A percentile compares a stretch with the other conserved stretches of the same genome.
Conservation (phyloP, 2,797 vertebrate species). For the Kryptolebias ocellatus region DNA sequence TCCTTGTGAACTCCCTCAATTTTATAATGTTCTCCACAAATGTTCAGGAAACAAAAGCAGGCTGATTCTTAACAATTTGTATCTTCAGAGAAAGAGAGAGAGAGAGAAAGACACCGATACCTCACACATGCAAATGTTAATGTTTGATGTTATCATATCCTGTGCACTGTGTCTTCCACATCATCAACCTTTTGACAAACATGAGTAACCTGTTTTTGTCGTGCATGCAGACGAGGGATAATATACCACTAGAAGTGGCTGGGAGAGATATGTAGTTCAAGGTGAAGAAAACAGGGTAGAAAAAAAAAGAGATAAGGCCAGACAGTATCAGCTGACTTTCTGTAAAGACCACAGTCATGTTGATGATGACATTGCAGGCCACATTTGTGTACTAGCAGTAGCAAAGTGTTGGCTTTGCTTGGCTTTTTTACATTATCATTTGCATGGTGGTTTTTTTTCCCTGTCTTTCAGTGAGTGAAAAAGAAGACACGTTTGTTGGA, state of each 20-base stretch:
- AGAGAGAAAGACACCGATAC: no score
- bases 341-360: slow-evolving; percentile 16
- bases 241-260: neutral
- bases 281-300: neutral
- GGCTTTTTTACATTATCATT: neutral
- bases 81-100: neutral
- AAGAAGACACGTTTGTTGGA: slow-evolving; percentile 40
- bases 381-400: neutral
- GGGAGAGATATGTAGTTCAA: neutral
- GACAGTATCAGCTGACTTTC: slow-evolving; percentile 38
- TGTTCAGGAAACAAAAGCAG: neutral
- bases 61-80: neutral
- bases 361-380: neutral
- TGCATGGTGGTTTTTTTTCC: neutral
- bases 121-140: neutral
- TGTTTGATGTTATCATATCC: slow-evolving; percentile 4
- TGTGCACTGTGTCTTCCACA: neutral
- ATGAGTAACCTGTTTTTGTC: neutral
- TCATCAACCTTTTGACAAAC: slow-evolving; percentile 2
- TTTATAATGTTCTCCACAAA: neutral
- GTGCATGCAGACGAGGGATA: neutral
- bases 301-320: neutral
- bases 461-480: neutral
- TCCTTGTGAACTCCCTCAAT: neutral
- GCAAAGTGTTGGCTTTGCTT: neutral